Percentiles rank a stretch among this genome's conserved stretches.
Conservation (phyloP, 2,797 vertebrate genomes). For the Eulemur mongoz region DNA sequence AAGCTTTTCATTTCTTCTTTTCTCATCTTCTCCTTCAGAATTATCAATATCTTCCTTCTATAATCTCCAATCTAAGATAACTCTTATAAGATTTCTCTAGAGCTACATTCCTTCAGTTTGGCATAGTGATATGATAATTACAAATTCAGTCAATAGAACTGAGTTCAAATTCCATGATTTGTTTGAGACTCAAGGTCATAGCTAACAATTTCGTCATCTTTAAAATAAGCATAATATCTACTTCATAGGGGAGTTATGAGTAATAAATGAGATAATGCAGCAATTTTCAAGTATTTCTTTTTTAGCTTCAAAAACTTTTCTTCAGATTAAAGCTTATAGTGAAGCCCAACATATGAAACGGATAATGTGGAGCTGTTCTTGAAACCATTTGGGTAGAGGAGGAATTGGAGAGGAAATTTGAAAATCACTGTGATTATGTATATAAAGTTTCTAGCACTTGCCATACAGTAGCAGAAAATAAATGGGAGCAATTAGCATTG, state of each 20-base stretch:
- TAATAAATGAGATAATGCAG: not conserved
- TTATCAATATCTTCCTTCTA: not conserved
- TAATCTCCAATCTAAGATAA: not conserved
- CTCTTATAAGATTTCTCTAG: not conserved
- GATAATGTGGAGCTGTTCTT: not conserved
- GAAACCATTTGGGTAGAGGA: not conserved
- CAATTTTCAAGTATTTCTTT: not conserved
- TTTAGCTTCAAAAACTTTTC: not conserved
- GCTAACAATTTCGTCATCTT: not conserved
- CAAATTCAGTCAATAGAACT: not conserved
- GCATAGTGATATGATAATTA: not conserved
- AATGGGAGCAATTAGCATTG: not conserved
- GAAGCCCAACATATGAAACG: not conserved
- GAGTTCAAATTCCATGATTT: not conserved
- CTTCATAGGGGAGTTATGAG: not conserved
- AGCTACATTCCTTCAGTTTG: not conserved
- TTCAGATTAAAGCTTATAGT: constrained; percentile 27
- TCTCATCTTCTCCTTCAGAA: not conserved
- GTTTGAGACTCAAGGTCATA: not conserved
- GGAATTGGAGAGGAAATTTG: not conserved
- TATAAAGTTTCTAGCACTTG: not conserved
- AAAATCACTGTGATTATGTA: not conserved
- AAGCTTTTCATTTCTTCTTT: not conserved
- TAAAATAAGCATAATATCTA: not conserved
- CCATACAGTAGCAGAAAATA: constrained; percentile 22